Conservation (phyloP, 2,113 vertebrate species). For the Thunnus thynnus region DNA sequence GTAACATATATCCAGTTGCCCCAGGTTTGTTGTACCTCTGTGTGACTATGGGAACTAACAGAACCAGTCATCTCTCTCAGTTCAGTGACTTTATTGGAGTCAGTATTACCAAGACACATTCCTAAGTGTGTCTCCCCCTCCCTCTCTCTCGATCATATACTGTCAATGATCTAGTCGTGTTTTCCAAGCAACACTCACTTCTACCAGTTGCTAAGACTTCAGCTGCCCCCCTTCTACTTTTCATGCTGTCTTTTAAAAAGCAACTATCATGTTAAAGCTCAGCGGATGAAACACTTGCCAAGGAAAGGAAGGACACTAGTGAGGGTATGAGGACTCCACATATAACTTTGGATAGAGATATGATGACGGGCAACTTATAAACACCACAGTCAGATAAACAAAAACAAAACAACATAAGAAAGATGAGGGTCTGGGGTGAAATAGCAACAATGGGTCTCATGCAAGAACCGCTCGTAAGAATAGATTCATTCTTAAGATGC, state of each 20-base stretch:
- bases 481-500: too few species aligned
- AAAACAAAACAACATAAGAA: neutral
- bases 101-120: neutral
- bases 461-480: too few species aligned
- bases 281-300: neutral
- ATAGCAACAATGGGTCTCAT: neutral
- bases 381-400: neutral
- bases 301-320: neutral
- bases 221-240: neutral
- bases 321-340: slow-evolving; percentile 19
- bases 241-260: slow-evolving; percentile 10
- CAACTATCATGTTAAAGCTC: slow-evolving; percentile 32
- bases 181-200: slow-evolving; percentile 5
- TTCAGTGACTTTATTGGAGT: slow-evolving; percentile 5
- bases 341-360: slow-evolving; percentile 5
- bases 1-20: neutral
- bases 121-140: neutral
- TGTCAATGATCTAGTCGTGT: slow-evolving; percentile 27
- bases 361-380: slow-evolving; percentile 17
- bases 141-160: neutral
- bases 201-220: slow-evolving; percentile 16
- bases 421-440: neutral
- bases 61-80: neutral
- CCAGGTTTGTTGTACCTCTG: neutral
- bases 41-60: neutral